Evolutionary conservation across 2,113 vertebrate genomes (phyloP).

Genomic region (Lonchura striata): DNA sequence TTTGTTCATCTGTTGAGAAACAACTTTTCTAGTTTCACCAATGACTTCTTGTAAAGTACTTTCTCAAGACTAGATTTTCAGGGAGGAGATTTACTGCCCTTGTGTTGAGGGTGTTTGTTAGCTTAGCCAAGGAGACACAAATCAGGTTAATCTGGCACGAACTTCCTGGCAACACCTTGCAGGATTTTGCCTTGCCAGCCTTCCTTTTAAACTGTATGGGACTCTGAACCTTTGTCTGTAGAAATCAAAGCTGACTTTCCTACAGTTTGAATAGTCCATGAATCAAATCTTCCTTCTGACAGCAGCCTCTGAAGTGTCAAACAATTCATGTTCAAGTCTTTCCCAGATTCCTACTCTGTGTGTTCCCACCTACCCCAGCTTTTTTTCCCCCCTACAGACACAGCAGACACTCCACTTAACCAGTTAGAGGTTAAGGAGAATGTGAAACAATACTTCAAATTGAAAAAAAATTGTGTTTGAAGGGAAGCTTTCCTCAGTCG

Average conservation of each 20-base stretch:
- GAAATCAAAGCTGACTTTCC: slow-evolving; percentile 3
- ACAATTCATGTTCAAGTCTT: not conserved
- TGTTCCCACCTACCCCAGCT: not conserved
- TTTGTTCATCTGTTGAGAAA: not conserved
- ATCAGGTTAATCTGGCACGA: not conserved
- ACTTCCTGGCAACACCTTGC: not conserved
- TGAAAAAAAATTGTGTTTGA: not conserved
- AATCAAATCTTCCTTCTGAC: not conserved
- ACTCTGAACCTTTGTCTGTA: not conserved
- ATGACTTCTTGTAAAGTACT: not conserved
- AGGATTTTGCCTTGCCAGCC: not conserved
- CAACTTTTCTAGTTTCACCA: not conserved
- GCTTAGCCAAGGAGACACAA: not conserved
- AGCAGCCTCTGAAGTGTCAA: not conserved
- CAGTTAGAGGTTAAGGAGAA: not conserved
- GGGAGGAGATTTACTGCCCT: slow-evolving; percentile 2
- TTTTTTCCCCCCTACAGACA: not conserved
- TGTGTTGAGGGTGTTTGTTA: not conserved
- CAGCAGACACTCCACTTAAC: not conserved
- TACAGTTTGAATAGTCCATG: not conserved
- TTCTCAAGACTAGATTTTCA: not conserved
- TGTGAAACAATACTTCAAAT: not conserved
- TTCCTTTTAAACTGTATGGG: not conserved
- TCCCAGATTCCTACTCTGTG: not conserved
- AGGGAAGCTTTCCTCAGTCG: not conserved